Conservation (phyloP, 1,140 invertebrate species). For the Papilio glaucus region DNA sequence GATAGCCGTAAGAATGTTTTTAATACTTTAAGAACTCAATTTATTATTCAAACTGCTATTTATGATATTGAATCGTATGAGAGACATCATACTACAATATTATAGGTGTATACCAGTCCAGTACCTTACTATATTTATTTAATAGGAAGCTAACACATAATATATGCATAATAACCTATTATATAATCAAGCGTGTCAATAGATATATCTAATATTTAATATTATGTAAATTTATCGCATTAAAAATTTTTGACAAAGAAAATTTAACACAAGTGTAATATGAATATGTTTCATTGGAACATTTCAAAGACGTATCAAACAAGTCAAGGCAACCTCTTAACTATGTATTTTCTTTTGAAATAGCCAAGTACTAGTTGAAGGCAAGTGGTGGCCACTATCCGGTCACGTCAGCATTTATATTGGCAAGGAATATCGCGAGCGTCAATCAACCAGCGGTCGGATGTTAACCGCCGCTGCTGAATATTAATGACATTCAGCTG, state of each 20-base stretch:
- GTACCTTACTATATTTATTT: too few relatives aligned
- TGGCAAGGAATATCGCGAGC: constrained; percentile 59
- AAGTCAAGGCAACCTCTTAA: not conserved
- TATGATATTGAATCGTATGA: too few relatives aligned
- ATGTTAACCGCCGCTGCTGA: constrained; percentile 15
- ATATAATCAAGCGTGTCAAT: too few relatives aligned
- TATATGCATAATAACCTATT: too few relatives aligned
- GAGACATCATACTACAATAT: too few relatives aligned
- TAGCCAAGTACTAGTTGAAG: not conserved
- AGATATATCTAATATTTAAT: too few relatives aligned
- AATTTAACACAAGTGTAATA: not conserved
- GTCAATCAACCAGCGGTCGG: constrained; percentile 52
- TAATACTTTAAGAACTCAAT: too few relatives aligned
- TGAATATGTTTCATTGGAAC: not conserved
- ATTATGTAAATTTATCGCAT: too few relatives aligned
- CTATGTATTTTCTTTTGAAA: not conserved
- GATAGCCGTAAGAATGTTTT: too few relatives aligned
- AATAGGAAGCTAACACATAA: too few relatives aligned
- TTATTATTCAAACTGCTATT: too few relatives aligned
- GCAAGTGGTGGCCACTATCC: constrained; percentile 23
- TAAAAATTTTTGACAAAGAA: not conserved
- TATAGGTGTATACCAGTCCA: too few relatives aligned
- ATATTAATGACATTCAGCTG: constrained; percentile 31
- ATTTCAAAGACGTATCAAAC: not conserved
- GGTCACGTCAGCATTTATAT: constrained; percentile 58